Base-by-base conservation (phyloP, 2,797 vertebrate species). In the Hephaestus fuliginosus region DNA sequence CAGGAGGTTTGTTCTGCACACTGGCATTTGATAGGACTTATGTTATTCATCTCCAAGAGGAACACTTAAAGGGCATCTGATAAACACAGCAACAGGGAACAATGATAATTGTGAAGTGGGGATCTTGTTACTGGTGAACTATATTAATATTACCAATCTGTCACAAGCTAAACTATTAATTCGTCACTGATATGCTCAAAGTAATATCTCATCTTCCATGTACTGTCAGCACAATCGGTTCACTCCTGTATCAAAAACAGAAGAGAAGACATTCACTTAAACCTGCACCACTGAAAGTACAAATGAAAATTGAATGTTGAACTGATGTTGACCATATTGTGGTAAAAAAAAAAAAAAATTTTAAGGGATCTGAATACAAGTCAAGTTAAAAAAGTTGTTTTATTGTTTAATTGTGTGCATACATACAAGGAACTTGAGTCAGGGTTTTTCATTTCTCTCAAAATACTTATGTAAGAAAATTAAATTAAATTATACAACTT, bases 21-120 rank as follows among this genome's bases (percentile, higher is more conserved):
- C 33, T 80, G 36, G 13, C 52, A 49, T 74, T 76, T 58, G 6
- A 73, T 79, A 57, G 56, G 8, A 36, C 5, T 69, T 55, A 65
- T 58, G 8, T 58, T 77, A 28, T 62, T 63, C 48, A 58, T 53
- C 10, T 44, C 48, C 74, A 22, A 13, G 44, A 46, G 44, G 17
- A n/a, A 48, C 15, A 28, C 0, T 30, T 53, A 13, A 43, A 63
- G 14, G 30, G 12, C 33, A 67, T 5, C 49, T 15, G 60, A 41
- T 43, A 20, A 52, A 68, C 3, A 75, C 33, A 65, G 11, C n/a
- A 67, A 63, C 3, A 33, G 30, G 30, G 30, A 33, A 33, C 3
- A 83, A 46, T 33, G 55, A 55, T 39, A 51, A 13, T 36, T 20
- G 17, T 46, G 15, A 9, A 28, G 43, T 25, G 15, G 14, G 7